Evolutionary conservation across 2,888 invertebrate species (phyloP).

Genomic region (Calameuta pallipes): DNA sequence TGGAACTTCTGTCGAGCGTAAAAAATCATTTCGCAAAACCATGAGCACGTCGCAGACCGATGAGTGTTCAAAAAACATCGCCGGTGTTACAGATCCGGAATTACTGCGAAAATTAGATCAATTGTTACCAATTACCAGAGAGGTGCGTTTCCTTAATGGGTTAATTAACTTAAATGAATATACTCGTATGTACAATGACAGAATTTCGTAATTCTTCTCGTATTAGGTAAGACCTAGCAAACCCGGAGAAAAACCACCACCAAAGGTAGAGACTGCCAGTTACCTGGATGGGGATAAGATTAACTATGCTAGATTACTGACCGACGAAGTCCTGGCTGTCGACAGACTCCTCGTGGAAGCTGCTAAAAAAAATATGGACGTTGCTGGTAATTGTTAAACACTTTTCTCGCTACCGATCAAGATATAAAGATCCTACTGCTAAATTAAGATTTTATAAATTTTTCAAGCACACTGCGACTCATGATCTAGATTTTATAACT

Average conservation of each 20-base stretch:
- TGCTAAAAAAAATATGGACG: conserved; percentile 79
- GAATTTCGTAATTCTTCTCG: background rate
- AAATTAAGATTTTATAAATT: background rate
- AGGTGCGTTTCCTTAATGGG: conserved; percentile 37
- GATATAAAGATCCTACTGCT: background rate
- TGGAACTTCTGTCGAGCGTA: conserved; percentile 67
- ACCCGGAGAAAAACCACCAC: conserved; percentile 38
- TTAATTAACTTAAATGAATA: background rate
- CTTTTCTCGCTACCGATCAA: background rate
- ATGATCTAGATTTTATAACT: background rate
- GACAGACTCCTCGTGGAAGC: conserved; percentile 85
- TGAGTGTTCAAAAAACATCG: conserved; percentile 66
- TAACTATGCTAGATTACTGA: conserved; percentile 83
- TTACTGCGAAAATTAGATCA: conserved; percentile 75
- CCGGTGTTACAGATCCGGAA: conserved; percentile 77
- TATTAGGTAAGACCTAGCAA: conserved; percentile 54
- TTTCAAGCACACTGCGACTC: background rate
- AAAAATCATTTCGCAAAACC: conserved; percentile 77
- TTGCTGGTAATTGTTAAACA: conserved; percentile 67
- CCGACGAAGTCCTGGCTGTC: conserved; percentile 88
- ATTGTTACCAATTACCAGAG: conserved; percentile 67
- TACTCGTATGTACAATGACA: background rate
- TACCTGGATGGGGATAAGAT: conserved; percentile 82
- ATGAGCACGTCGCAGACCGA: conserved; percentile 71
- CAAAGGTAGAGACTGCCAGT: conserved; percentile 65